Conservation (phyloP, 2,888 invertebrate species). For the Zele albiditarsus region DNA sequence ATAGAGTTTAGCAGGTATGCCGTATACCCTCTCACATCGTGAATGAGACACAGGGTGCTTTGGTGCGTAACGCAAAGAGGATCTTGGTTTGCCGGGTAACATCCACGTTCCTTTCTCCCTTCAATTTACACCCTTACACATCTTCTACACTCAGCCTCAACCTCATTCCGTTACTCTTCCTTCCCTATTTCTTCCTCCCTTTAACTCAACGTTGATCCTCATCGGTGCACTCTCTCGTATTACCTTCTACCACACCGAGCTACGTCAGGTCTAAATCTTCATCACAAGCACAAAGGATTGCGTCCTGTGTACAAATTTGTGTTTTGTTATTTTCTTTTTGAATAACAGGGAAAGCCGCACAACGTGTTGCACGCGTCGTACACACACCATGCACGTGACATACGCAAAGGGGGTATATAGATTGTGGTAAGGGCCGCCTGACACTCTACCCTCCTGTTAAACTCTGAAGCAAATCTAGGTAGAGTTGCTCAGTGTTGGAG, state of each 20-base stretch:
- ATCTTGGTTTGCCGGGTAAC: slow-evolving; percentile 37
- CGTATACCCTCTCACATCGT: slow-evolving; percentile 9
- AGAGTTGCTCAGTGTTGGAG: slow-evolving; percentile 23
- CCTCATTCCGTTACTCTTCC: slow-evolving; percentile 39
- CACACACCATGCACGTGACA: slow-evolving; percentile 65
- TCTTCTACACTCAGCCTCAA: slow-evolving; percentile 40
- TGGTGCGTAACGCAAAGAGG: slow-evolving; percentile 44
- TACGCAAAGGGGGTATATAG: slow-evolving; percentile 41
- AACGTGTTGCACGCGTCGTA: slow-evolving; percentile 58
- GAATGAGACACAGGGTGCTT: slow-evolving; percentile 35
- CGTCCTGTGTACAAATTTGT: neutral
- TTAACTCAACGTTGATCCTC: slow-evolving; percentile 18
- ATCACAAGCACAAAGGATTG: neutral
- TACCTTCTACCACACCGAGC: neutral
- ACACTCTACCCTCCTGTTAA: slow-evolving; percentile 52
- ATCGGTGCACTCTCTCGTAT: slow-evolving; percentile 26
- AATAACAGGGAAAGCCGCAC: slow-evolving; percentile 59
- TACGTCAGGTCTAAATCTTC: slow-evolving; percentile 24
- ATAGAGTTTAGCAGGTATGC: slow-evolving; percentile 56
- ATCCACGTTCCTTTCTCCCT: slow-evolving; percentile 29
- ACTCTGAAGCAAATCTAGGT: slow-evolving; percentile 55
- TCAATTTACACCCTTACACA: slow-evolving; percentile 36
- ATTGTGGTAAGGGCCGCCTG: slow-evolving; percentile 43
- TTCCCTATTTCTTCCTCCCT: slow-evolving; percentile 1
- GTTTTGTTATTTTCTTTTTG: slow-evolving; percentile 35